Evolutionary conservation across 2,888 invertebrate species (phyloP).

Genomic region (Philopedon plagiatum): DNA sequence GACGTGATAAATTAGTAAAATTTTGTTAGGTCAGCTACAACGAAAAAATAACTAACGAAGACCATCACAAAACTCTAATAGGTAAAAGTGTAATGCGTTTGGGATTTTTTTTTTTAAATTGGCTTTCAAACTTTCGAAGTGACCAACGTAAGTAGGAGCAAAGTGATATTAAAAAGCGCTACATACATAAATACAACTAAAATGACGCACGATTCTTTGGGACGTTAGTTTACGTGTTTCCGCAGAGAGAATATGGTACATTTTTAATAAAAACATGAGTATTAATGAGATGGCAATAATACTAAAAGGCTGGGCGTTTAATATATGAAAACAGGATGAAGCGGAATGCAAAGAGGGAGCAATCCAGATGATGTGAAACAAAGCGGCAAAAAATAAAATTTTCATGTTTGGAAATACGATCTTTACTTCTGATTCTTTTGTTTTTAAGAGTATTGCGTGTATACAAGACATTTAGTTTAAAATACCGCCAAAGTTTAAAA

Average conservation of each 20-base stretch:
- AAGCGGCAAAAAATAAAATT: constrained; percentile 49
- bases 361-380: constrained; percentile 21
- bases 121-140: too few relatives aligned
- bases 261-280: constrained; percentile 21
- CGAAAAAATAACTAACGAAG: too few relatives aligned
- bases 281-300: constrained; percentile 22
- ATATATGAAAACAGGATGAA: constrained; percentile 17
- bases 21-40: too few relatives aligned
- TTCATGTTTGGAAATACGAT: background rate
- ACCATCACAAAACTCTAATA: too few relatives aligned
- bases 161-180: background rate
- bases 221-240: constrained; percentile 10
- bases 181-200: background rate
- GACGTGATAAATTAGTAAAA: too few relatives aligned
- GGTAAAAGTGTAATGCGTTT: too few relatives aligned
- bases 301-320: constrained; percentile 20
- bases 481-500: too few relatives aligned
- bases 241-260: constrained; percentile 12
- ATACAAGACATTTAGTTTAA: background rate
- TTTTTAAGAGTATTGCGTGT: background rate
- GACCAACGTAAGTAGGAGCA: too few relatives aligned
- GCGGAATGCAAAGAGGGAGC: constrained; percentile 20
- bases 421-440: background rate
- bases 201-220: background rate
- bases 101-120: too few relatives aligned